Evolutionary conservation across 1,140 invertebrate genomes (phyloP), one percentile per base, ranked within the genome.

Genomic region (Penaeus vannamei): DNA sequence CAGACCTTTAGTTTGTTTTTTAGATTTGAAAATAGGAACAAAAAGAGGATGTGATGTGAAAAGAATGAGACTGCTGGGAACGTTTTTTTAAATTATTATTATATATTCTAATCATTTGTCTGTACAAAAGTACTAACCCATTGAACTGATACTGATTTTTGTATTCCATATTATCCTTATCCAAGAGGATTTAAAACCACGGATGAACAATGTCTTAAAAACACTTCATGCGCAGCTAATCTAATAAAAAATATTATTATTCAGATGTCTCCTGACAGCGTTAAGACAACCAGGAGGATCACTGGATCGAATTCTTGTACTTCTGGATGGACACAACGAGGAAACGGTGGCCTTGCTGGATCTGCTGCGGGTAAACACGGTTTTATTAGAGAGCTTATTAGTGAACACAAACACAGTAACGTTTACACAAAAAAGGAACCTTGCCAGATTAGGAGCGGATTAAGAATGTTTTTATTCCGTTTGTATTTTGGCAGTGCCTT

Each of bases 231-330:
- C 17, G 12, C 17, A 53, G 14, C 53, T 53, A 53, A 53, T 12
- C 53, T 14, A 53, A 53, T 17, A 53, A 8, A 53, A 14, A 17
- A 53, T 53, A 14, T 0, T 53, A 12, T 53, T 53, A 8, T 53
- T 53, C 32, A 86, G 85, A 72, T 61, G 76, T 23, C 66, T 88
- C 22, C 64, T 88, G 62, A 88, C 79, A 14, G 86, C 84, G 22
- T n/a, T 88, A 17, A 60, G 86, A 32, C 60, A 66, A 62, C 79
- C 61, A 36, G 86, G 86, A 3, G 86, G 86, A 0, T 17, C 29
- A 7, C 36, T 32, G 1, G 29, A 61, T 23, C 46, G 80, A 20
- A 36, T 88, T 17, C 22, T 83, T 64, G 86, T 88, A 42, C 26
- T 83, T 19, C 17, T 69, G 2, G 86, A 88, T 26, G 86, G 86